phyloP scores from a whole-genome alignment of 2,113 vertebrate species.

The Lathamus discolor region DNA sequence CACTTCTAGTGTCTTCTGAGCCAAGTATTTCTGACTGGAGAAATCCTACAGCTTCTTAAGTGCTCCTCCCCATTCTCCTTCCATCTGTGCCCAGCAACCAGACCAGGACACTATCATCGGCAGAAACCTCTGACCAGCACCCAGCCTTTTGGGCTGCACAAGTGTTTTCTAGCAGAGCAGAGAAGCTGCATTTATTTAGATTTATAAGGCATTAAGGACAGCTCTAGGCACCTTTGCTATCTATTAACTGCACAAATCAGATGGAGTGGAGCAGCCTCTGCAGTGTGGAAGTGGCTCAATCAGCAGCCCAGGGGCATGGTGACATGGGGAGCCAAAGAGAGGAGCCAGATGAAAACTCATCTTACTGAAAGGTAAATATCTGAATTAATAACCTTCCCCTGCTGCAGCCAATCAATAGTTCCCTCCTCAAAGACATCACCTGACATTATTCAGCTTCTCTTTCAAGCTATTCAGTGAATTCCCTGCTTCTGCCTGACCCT shows the following conservation, averaged over 20 bases:
- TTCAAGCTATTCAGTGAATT: background rate
- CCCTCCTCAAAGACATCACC: background rate
- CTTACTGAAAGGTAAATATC: background rate
- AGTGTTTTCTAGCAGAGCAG: background rate
- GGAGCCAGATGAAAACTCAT: background rate
- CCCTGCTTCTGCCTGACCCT: background rate
- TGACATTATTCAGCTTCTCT: background rate
- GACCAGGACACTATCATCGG: background rate
- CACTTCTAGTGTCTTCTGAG: background rate
- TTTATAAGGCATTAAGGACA: background rate
- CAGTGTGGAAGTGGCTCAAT: background rate
- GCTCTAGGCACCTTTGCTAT: background rate
- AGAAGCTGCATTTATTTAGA: background rate
- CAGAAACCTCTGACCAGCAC: fast-evolving
- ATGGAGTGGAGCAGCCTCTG: background rate
- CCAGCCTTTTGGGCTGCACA: background rate
- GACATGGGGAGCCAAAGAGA: background rate
- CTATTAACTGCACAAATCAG: background rate
- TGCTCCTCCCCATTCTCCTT: background rate
- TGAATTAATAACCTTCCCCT: background rate
- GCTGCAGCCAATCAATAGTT: background rate
- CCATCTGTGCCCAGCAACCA: background rate
- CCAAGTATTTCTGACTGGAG: background rate
- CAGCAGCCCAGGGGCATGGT: background rate
- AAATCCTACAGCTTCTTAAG: background rate